Evolutionary conservation across 2,797 vertebrate genomes (phyloP), one percentile per base, ranked within the genome.

Genomic region (Heterohyrax brucei): DNA sequence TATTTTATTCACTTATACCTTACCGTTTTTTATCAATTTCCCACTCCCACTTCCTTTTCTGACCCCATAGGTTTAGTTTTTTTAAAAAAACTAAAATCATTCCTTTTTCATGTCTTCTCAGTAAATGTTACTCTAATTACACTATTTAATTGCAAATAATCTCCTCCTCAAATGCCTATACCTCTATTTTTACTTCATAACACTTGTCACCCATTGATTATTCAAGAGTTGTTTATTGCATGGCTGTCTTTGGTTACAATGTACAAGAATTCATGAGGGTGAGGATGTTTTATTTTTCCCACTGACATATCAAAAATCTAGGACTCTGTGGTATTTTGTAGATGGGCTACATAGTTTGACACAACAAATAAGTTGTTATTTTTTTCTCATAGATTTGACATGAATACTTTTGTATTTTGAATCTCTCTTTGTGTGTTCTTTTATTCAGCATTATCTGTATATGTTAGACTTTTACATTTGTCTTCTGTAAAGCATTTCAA

Each of bases 141-240:
- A 30, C 3, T 62, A 39, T 64, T 50, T 19, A 46, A 80, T 10
- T n/a, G 3, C 9, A 70, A 48, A 5, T 46, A 70, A 0, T 3
- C 1, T 70, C 1, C 5, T 56, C 5, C 3, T 28, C 14, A 10
- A 30, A 7, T 16, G 46, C 4, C 5, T 2, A 30, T 1, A 4
- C 1, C 39, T 14, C 10, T 4, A 19, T n/a, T 77, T 70, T 89
- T 53, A 61, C 44, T 46, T 53, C 7, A 22, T 61, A 91, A 39
- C 2, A 21, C 44, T 75, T 78, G 46, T 33, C 13, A 33, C 13
- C 44, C 22, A 46, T 70, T 48, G 1, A 18, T 14, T 75, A 5
- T 46, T 48, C 56, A 50, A n/a, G 28, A 75, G 0, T 50, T 44
- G 5, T 53, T 68, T 44, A 44, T 26, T 61, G 64, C 39, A n/a